Percentiles rank a stretch among this genome's conserved stretches.
These are phyloP conservation scores for Microtus ochrogaster DNA, from an alignment of 2,113 vertebrate species.

Conservation along the genomic window DNA sequence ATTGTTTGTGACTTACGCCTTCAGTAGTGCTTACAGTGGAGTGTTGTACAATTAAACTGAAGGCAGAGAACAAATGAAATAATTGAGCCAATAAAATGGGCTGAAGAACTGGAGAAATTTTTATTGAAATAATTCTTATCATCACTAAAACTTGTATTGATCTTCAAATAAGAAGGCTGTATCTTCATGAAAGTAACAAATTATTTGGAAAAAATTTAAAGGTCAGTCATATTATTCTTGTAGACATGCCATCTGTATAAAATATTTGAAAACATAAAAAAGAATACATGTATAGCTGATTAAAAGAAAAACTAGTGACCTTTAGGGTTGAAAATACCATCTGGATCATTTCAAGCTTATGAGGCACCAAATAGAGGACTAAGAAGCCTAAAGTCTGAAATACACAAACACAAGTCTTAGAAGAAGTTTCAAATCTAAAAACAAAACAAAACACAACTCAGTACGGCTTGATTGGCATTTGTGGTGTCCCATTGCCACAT, in stretches of 20 bases:
- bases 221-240: background rate
- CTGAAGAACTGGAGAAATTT: background rate
- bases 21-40: background rate
- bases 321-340: slow-evolving; percentile 50
- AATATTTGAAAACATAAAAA: slow-evolving; percentile 47
- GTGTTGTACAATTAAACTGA: background rate
- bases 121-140: background rate
- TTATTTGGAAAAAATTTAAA: slow-evolving; percentile 41
- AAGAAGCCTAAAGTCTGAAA: slow-evolving; percentile 61
- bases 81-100: background rate
- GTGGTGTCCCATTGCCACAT: slow-evolving; percentile 63
- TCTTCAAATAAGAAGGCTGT: background rate
- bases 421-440: slow-evolving; percentile 59
- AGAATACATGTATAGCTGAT: slow-evolving; percentile 18
- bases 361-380: slow-evolving; percentile 5
- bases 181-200: slow-evolving; percentile 44
- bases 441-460: background rate
- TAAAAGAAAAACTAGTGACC: slow-evolving; percentile 42
- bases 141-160: background rate
- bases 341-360: slow-evolving; percentile 70
- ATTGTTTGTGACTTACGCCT: too few species aligned
- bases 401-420: slow-evolving; percentile 55
- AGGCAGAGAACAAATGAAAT: slow-evolving; percentile 23
- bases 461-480: slow-evolving; percentile 23
- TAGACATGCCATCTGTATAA: slow-evolving; percentile 18